Base-by-base conservation (phyloP, 2,888 invertebrate species). In the Leucophenga maculata region DNA sequence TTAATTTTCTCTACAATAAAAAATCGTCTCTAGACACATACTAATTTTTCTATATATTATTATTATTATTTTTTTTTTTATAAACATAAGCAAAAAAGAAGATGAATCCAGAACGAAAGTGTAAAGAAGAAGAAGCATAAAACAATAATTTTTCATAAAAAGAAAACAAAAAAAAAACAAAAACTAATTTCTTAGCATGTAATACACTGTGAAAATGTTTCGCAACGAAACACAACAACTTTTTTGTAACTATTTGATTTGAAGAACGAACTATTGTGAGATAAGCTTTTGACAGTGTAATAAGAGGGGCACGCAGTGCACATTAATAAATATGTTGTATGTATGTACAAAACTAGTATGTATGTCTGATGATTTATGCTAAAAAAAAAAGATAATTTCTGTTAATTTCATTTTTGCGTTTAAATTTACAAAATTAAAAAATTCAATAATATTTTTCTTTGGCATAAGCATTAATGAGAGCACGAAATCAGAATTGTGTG, bases 161-260 rank as follows among this genome's bases (percentile, higher is more conserved):
- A 11, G 20, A 22, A 20, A 20, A 59, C 26, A 26, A 11, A 48
- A 26, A 20, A 46, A 52, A 6, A n/a, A 62, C 13, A 20, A 18
- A 16, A 26, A 54, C 11, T 57, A 67, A 67, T 57, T 46, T 52
- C n/a, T 65, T 57, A 57, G 44, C 26, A 65, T 52, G 46, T 67
- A 46, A 67, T 59, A 32, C 32, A 48, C 46, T 64, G 62, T 64
- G 62, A 64, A 64, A 64, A 64, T 64, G 62, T 64, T 64, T 64
- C 62, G 62, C 62, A 64, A 64, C 62, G 62, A 64, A 64, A 64
- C 62, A 46, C 18, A 64, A 64, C 46, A 59, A 57, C 50, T 22
- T 48, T 60, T 60, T 64, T 64, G 62, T 64, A 64, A 64, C 46
- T 46, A 64, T 62, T 8, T 46, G 3, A 55, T 31, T 22, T 26